Base-by-base conservation (phyloP, 37 sponge, comb jelly and placozoan species). In the Axinella damicornis region DNA sequence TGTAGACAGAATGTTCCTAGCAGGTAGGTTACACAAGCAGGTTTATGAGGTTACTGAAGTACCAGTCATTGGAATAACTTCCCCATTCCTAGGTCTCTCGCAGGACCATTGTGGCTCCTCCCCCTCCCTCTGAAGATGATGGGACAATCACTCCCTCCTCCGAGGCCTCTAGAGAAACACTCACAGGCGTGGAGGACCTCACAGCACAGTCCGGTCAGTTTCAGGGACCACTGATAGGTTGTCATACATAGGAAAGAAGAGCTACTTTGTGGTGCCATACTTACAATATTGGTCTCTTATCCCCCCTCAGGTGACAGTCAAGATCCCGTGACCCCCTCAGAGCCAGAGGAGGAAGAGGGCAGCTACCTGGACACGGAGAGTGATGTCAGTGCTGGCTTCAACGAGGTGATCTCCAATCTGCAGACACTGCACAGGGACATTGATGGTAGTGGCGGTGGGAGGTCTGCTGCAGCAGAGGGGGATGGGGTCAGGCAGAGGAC, bases 321-420 rank as follows among this genome's bases (percentile, higher is more conserved):
- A 68, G 20, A 24, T 35, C 31, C 69, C 22, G 22, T 18, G 41
- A 65, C 66, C 15, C 79, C 62, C 20, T 41, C 67, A 65, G 65
- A 46, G 37, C 53, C 53, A 1, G 30, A 31, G 5, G 34, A 28
- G 5, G 34, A 28, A 65, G 62, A 76, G 66, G 32, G 53, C 65
- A 65, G 79, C 6, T 30, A 36, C 31, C 20, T 11, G 28, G 68
- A 79, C 55, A 65, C 81, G 33, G 69, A n/a, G 57, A 80, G 81
- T 68, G 81, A 80, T 0, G 56, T 67, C 20, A 67, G 69, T 30
- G 57, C 54, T 1, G 69, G 81, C 33, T 34, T 80, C n/a, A 53
- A 67, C 12, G 81, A 68, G 1, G 57, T 69, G 53, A 54, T 80
- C 55, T 19, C 34, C 30, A 80, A 30, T 57, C 57, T 80, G 55